Base-by-base conservation (phyloP, 2,113 vertebrate species). In the Cyanoramphus novaezelandiae region DNA sequence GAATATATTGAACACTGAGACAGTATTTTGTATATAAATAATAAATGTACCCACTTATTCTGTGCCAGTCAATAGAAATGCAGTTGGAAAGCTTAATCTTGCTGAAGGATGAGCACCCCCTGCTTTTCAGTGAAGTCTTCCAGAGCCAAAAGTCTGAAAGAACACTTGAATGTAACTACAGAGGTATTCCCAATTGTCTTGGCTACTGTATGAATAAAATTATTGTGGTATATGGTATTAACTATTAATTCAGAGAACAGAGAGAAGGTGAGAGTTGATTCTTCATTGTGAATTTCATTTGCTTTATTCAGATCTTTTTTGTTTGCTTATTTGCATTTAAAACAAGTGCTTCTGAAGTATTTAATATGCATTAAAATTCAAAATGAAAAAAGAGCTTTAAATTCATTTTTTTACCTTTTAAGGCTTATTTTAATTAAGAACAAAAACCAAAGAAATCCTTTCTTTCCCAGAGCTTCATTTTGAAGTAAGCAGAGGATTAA, bases 11-110 rank as follows among this genome's bases (percentile, higher is more conserved):
- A 86, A 44, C n/a, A 62, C 20, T 35, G 69, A 80, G 88, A 80
- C 49, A 90, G 13, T 92, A 86, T 91, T 95, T 90, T 77, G 25
- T 60, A 86, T 74, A 60, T 96, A 80, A 95, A 90, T 90, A 90
- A 90, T 90, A 90, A 80, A 93, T 86, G 80, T 72, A 62, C 46
- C 27, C 47, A 65, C 83, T 80, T 80, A 33, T 95, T 96, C 24
- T 86, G n/a, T 82, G 80, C 25, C 35, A 57, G 24, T 84, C 74
- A 46, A 9, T 44, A 69, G 76, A 90, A 86, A 79, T 69, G 47
- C 52, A 69, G 29, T 81, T 72, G 57, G 69, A 77, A 68, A 55
- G 60, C 44, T 89, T 82, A 67, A 86, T 92, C 28, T 86, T 86
- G 59, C 53, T 0, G 1, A 77, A 81, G 21, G 41, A 50, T 83